Percentiles rank a stretch among this genome's conserved stretches.
These are phyloP conservation scores for Bradysia coprophila DNA, from an alignment of 1,140 invertebrate species.

Conservation along the genomic window DNA sequence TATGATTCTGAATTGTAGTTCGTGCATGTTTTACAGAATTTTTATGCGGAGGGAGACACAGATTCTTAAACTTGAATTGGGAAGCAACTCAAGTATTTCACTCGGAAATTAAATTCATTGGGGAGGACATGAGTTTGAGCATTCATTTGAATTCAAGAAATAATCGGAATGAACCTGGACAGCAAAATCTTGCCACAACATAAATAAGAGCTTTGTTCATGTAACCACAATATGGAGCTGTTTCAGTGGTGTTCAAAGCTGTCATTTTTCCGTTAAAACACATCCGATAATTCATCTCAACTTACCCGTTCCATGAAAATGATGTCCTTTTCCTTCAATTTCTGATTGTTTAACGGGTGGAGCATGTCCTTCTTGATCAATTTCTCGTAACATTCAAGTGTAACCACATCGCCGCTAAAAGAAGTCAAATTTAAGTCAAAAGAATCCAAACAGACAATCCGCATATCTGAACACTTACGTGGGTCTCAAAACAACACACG, in stretches of 20 bases:
- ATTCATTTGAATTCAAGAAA: too few species aligned
- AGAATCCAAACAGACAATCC: not conserved
- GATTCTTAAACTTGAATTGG: constrained; percentile 3
- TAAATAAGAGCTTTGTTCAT: too few species aligned
- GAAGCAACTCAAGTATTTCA: constrained; percentile 1
- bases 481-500: constrained; percentile 77
- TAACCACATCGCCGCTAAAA: constrained; percentile 76
- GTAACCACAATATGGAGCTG: too few species aligned
- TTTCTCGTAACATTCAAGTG: constrained; percentile 91
- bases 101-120: constrained; percentile 4
- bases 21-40: too few species aligned
- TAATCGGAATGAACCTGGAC: too few species aligned
- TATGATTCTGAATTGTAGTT: too few species aligned
- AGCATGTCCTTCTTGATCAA: constrained; percentile 94
- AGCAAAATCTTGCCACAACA: too few species aligned
- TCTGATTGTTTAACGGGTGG: constrained; percentile 79
- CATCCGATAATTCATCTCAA: constrained; percentile 1
- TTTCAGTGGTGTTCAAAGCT: constrained; percentile 2
- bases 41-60: too few species aligned
- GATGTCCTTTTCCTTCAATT: constrained; percentile 83
- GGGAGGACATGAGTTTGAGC: constrained; percentile 7
- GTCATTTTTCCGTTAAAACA: constrained; percentile 4
- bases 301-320: constrained; percentile 73
- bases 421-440: too few species aligned
- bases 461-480: constrained; percentile 50